Conservation (phyloP, 2,888 invertebrate genomes). For the Thymelicus lineola region DNA sequence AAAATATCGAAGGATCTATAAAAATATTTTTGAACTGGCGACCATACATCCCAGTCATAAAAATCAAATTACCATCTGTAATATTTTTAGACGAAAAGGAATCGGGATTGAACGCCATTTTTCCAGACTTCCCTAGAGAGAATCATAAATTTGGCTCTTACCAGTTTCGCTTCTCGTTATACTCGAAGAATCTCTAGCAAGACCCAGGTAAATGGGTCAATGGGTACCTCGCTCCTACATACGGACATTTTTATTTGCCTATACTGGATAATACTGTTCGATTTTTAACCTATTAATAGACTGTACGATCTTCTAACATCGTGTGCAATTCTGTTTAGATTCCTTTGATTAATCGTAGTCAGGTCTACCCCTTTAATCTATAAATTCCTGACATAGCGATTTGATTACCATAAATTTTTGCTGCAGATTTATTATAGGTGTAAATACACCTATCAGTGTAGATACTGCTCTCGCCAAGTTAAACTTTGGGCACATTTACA, state of each 20-base stretch:
- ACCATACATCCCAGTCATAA: slow-evolving; percentile 5
- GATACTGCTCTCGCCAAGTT: too few species aligned
- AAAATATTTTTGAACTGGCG: neutral
- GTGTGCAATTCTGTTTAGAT: too few species aligned
- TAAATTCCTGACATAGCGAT: too few species aligned
- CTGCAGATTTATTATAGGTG: too few species aligned
- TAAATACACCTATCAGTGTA: too few species aligned
- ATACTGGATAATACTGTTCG: neutral
- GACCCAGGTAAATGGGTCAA: slow-evolving; percentile 31
- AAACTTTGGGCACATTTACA: too few species aligned
- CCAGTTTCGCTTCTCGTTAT: slow-evolving; percentile 24
- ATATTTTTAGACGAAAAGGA: slow-evolving; percentile 25
- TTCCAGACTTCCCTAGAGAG: slow-evolving; percentile 27
- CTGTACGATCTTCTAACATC: too few species aligned
- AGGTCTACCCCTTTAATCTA: too few species aligned
- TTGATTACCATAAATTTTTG: too few species aligned
- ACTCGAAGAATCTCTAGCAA: slow-evolving; percentile 9
- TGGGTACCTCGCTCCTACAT: slow-evolving; percentile 5
- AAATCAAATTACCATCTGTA: slow-evolving; percentile 18
- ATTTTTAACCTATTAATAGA: neutral
- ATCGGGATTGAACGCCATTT: slow-evolving; percentile 25
- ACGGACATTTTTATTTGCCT: neutral
- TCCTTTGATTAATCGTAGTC: too few species aligned
- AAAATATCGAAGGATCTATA: neutral
- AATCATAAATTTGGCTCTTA: slow-evolving; percentile 34